Conservation (phyloP, 1,140 invertebrate genomes). For the Copidosoma floridanum region DNA sequence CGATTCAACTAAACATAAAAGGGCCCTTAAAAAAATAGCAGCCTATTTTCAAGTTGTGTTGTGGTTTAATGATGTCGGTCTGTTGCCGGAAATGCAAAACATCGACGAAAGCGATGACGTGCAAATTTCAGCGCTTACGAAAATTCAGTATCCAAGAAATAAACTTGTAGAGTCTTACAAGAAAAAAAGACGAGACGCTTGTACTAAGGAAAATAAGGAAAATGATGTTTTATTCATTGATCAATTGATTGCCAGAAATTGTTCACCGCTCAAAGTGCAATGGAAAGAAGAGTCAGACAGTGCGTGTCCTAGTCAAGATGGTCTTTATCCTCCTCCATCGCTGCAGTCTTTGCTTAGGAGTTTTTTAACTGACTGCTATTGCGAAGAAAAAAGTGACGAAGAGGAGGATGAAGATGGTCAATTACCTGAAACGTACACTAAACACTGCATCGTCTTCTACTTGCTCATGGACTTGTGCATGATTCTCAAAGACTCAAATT, state of each 20-base stretch:
- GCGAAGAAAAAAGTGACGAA: background rate
- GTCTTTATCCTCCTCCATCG: slow-evolving; percentile 78
- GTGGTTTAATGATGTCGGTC: slow-evolving; percentile 73
- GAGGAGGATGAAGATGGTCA: background rate
- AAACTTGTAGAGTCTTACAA: slow-evolving; percentile 39
- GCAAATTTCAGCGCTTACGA: slow-evolving; percentile 33
- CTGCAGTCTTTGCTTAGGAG: slow-evolving; percentile 74
- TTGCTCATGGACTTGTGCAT: slow-evolving; percentile 75
- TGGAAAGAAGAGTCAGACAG: slow-evolving; percentile 67
- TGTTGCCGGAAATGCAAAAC: slow-evolving; percentile 69
- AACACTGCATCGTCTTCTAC: slow-evolving; percentile 79
- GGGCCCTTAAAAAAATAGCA: slow-evolving; percentile 65
- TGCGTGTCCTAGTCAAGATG: slow-evolving; percentile 26
- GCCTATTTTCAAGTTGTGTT: slow-evolving; percentile 77
- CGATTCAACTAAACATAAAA: slow-evolving; percentile 63
- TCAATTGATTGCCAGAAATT: slow-evolving; percentile 59
- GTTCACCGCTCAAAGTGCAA: slow-evolving; percentile 46
- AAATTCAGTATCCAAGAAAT: slow-evolving; percentile 45
- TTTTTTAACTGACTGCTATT: slow-evolving; percentile 64
- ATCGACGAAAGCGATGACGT: slow-evolving; percentile 42
- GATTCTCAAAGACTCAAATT: slow-evolving; percentile 58
- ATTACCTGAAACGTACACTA: slow-evolving; percentile 59
- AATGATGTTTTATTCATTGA: slow-evolving; percentile 59
- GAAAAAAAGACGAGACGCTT: slow-evolving; percentile 36
- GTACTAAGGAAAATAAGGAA: slow-evolving; percentile 14